A percentile compares a stretch with the other conserved stretches of the same genome.
phyloP scores from a whole-genome alignment of 2,113 vertebrate genomes.

The Laticauda colubrina region DNA sequence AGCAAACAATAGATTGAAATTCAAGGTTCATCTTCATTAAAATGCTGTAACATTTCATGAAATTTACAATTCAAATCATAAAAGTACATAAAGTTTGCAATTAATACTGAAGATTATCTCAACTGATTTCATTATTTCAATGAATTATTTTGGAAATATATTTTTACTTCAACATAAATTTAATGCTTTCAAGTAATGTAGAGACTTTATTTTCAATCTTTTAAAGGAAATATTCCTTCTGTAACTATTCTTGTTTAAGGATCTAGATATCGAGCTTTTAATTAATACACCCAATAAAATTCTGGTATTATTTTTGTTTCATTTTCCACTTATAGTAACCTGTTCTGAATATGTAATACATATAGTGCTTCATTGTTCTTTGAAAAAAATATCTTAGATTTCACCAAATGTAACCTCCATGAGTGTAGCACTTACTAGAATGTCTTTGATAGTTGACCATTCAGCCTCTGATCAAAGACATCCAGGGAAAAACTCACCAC shows the following conservation, averaged over 20 bases:
- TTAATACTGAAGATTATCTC: constrained; percentile 33
- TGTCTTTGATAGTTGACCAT: neutral
- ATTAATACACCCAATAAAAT: constrained; percentile 50
- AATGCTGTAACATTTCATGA: constrained; percentile 38
- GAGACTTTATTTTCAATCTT: neutral
- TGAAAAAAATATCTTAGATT: neutral
- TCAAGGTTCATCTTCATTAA: constrained; percentile 8
- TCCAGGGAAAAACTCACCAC: neutral
- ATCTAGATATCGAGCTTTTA: constrained; percentile 45
- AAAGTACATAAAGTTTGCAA: constrained; percentile 40
- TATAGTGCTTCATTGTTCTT: neutral
- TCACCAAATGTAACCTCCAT: neutral
- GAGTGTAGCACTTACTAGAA: neutral
- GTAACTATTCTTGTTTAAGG: constrained; percentile 48
- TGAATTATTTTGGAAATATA: constrained; percentile 47
- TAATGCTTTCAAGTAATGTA: constrained; percentile 28
- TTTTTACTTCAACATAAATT: constrained; percentile 47
- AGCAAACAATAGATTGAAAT: no score
- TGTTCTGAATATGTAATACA: neutral
- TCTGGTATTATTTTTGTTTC: constrained; percentile 45
- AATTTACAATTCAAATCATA: constrained; percentile 21
- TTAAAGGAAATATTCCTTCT: constrained; percentile 32
- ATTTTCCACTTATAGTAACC: constrained; percentile 10
- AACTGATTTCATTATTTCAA: constrained; percentile 55
- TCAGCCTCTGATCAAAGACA: neutral